A percentile compares a stretch with the other conserved stretches of the same genome.
phyloP scores from a whole-genome alignment of 2,888 invertebrate genomes.

The Halictus quadricinctus region DNA sequence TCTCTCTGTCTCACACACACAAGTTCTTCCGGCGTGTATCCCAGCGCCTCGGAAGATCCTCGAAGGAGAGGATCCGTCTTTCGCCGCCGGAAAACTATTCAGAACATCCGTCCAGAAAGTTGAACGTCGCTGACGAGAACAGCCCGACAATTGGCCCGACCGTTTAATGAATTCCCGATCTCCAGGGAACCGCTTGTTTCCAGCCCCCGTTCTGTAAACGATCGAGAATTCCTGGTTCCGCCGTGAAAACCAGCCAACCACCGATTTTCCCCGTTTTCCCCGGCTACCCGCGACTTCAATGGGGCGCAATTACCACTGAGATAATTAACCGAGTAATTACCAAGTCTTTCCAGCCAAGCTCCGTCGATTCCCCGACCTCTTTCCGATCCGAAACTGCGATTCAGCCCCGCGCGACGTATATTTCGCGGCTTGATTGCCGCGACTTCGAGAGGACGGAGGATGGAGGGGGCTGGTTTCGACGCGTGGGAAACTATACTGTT shows the following conservation, averaged over 20 bases:
- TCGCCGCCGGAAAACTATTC: slow-evolving; percentile 1
- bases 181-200: background rate
- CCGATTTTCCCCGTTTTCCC: background rate
- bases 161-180: slow-evolving; percentile 20
- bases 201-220: background rate
- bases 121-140: slow-evolving; percentile 7
- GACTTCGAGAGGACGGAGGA: background rate
- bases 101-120: slow-evolving; percentile 17
- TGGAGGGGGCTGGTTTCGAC: background rate
- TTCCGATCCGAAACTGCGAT: slow-evolving; percentile 5
- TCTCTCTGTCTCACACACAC: background rate
- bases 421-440: background rate
- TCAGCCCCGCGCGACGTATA: background rate
- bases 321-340: slow-evolving; percentile 7
- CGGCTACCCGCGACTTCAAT: background rate
- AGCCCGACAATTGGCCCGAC: background rate
- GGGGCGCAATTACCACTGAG: background rate
- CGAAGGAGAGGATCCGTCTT: background rate
- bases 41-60: background rate
- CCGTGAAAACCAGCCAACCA: background rate
- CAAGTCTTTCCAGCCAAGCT: background rate
- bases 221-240: background rate
- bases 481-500: background rate
- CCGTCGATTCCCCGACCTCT: background rate
- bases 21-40: background rate